phyloP scores from a whole-genome alignment of 2,888 invertebrate species.

The Pristionchus entomophagus region DNA sequence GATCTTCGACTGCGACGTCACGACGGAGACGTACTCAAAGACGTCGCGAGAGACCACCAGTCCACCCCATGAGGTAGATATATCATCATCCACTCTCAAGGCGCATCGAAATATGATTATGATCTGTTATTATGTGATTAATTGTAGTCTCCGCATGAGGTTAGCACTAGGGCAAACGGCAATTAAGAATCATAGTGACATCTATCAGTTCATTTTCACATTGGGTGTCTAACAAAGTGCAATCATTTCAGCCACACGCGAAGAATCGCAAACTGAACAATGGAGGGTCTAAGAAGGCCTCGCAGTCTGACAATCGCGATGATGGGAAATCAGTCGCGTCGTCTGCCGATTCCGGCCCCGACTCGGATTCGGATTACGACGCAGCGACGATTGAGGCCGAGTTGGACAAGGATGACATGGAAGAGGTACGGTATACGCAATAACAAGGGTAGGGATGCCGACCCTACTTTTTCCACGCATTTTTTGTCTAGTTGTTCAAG shows the following conservation, averaged over 20 bases:
- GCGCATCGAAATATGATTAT: not conserved
- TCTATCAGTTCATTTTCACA: no score
- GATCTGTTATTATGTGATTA: not conserved
- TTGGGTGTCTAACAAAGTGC: not conserved
- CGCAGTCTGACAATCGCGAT: not conserved
- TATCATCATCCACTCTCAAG: not conserved
- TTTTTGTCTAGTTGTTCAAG: no score
- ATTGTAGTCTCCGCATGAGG: not conserved
- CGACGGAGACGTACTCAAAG: slow-evolving; percentile 25
- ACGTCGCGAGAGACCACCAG: not conserved
- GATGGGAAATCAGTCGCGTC: slow-evolving; percentile 8
- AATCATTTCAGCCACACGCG: no score
- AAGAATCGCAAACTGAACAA: not conserved
- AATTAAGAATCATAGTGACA: no score
- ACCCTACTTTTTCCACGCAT: no score
- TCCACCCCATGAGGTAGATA: not conserved
- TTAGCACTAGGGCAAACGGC: no score
- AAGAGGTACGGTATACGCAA: slow-evolving; percentile 17
- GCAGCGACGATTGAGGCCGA: not conserved
- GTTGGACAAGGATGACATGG: slow-evolving; percentile 1
- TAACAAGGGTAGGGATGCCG: no score
- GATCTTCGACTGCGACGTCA: not conserved
- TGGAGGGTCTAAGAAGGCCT: not conserved
- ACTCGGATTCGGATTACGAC: not conserved
- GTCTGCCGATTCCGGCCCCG: slow-evolving; percentile 5